A percentile compares a stretch with the other conserved stretches of the same genome.
Evolutionary conservation across 1,140 invertebrate genomes (phyloP).

Genomic region (Ridgeia piscesae): DNA sequence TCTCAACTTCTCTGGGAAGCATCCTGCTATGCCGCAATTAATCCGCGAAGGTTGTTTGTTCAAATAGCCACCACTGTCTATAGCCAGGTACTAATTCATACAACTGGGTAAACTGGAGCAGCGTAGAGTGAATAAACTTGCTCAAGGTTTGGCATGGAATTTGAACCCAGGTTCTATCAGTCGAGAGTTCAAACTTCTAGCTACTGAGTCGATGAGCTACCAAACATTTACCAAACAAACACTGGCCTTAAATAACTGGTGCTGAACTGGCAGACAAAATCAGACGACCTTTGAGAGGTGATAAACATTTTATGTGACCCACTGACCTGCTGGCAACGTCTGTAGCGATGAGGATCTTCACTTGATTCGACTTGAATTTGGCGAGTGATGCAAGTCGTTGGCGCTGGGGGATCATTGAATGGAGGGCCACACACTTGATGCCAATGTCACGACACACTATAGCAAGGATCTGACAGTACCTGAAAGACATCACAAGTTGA

Average conservation of each 20-base stretch:
- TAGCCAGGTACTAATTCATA: too few relatives aligned
- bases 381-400: slow-evolving; percentile 50
- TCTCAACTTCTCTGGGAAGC: too few relatives aligned
- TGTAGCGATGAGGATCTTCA: slow-evolving; percentile 56
- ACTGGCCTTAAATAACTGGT: background rate
- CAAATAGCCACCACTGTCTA: too few relatives aligned
- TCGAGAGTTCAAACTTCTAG: too few relatives aligned
- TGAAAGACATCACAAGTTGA: slow-evolving; percentile 69
- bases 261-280: background rate
- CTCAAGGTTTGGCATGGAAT: too few relatives aligned
- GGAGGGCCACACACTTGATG: slow-evolving; percentile 77
- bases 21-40: too few relatives aligned
- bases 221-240: background rate
- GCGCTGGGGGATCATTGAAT: slow-evolving; percentile 64
- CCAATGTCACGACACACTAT: slow-evolving; percentile 84
- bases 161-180: too few relatives aligned
- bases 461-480: slow-evolving; percentile 56
- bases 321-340: slow-evolving; percentile 57
- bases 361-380: slow-evolving; percentile 57
- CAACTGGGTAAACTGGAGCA: too few relatives aligned
- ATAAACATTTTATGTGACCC: background rate
- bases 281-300: too few relatives aligned
- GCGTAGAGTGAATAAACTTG: too few relatives aligned
- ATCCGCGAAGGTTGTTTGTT: too few relatives aligned
- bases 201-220: too few relatives aligned